phyloP scores from a whole-genome alignment of 2,888 invertebrate genomes.

The Drepana falcataria region DNA sequence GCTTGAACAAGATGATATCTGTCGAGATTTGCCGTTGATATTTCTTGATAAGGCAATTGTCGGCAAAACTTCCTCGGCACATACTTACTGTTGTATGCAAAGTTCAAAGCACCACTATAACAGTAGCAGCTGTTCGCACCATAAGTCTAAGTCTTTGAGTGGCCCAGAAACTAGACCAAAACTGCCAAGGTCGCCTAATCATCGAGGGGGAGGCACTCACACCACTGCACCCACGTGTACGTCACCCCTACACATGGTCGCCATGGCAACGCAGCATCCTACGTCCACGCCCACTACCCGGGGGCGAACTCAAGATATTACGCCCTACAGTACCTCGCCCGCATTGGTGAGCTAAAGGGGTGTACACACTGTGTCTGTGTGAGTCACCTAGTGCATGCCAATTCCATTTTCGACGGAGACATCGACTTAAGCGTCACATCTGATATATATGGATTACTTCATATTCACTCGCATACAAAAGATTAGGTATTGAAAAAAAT shows the following conservation, averaged over 20 bases:
- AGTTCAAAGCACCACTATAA: background rate
- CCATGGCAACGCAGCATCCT: constrained; percentile 81
- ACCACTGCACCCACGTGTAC: constrained; percentile 44
- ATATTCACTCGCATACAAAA: constrained; percentile 22
- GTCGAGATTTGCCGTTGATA: too few relatives aligned
- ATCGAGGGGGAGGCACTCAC: constrained; percentile 30
- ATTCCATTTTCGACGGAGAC: constrained; percentile 37
- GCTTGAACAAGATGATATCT: too few relatives aligned
- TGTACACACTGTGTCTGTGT: constrained; percentile 59
- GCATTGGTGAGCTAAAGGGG: constrained; percentile 75
- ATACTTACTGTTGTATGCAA: background rate
- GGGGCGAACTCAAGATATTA: constrained; percentile 76
- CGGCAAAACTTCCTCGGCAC: constrained; percentile 5
- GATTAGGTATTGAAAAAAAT: constrained; percentile 21
- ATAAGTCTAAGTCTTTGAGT: constrained; percentile 11
- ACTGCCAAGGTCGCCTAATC: constrained; percentile 64
- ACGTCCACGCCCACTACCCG: constrained; percentile 78
- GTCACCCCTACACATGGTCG: constrained; percentile 73
- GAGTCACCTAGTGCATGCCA: constrained; percentile 51
- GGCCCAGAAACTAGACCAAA: constrained; percentile 58
- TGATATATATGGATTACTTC: background rate
- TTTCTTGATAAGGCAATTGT: too few relatives aligned
- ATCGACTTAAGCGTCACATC: constrained; percentile 4
- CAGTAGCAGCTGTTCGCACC: background rate
- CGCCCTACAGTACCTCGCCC: constrained; percentile 67